phyloP scores from a whole-genome alignment of 2,888 invertebrate species.

The Tiliacea aurago region DNA sequence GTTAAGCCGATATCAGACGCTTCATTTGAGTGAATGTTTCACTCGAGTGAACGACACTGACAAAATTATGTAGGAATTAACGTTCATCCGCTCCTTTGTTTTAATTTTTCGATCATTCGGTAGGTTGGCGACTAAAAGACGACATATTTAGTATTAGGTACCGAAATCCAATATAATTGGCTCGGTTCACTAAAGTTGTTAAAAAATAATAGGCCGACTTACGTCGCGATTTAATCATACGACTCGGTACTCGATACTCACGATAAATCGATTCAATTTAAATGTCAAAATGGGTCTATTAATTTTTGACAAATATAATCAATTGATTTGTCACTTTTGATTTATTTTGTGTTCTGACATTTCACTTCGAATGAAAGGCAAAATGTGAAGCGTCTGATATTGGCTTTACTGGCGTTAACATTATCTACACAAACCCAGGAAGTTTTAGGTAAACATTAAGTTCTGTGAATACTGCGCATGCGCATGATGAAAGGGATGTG shows the following conservation, averaged over 20 bases:
- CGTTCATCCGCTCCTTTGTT: background rate
- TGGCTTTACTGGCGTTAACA: constrained; percentile 37
- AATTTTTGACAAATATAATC: too few species aligned
- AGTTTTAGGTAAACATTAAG: constrained; percentile 77
- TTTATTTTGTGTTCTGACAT: background rate
- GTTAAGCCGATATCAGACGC: background rate
- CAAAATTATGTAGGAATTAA: background rate
- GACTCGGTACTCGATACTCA: too few species aligned
- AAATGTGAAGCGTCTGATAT: background rate
- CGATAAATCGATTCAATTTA: too few species aligned
- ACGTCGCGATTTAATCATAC: too few species aligned
- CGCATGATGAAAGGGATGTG: constrained; percentile 73
- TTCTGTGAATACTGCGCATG: constrained; percentile 75
- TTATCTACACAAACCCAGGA: constrained; percentile 75
- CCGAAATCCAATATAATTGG: background rate
- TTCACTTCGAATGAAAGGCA: background rate
- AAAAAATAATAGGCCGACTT: too few species aligned
- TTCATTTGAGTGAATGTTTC: background rate
- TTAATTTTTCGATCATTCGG: background rate
- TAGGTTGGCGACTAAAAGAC: background rate
- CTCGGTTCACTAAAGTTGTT: too few species aligned
- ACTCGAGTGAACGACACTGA: background rate
- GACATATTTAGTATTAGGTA: too few species aligned
- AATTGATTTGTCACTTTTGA: background rate
- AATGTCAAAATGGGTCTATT: too few species aligned